Evolutionary conservation across 2,888 invertebrate genomes (phyloP), one percentile per base, ranked within the genome.

Genomic region (Rotaria magnacalcarata): DNA sequence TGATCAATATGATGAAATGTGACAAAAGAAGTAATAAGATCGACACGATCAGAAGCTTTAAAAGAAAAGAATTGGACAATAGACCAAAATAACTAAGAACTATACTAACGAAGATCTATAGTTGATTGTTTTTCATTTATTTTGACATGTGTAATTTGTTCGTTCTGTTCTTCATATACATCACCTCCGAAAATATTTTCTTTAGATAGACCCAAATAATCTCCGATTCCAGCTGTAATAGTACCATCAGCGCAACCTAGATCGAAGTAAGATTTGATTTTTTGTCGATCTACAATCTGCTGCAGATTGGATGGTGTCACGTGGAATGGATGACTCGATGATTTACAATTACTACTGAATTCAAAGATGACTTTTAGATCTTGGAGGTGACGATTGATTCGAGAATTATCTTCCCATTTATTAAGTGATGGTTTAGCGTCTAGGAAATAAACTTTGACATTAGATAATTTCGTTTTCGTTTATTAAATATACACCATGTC

Each of bases 381-480:
- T 27, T n/a, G 11, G 14, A 60, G 2, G 14, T 27, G 60, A 27
- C 27, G 60, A 27, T 60, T 8, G 27, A 60, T 27, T 60, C 60
- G 60, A 60, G 60, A 60, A n/a, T n/a, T 27, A 60, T 60, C 60
- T 27, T 60, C 60, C 60, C 60, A 60, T 60, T 60, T 60, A 60
- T 27, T 7, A 8, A 60, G n/a, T 10, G 60, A 60, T 11, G 7
- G 3, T 11, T 27, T 8, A 27, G 60, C 27, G 11, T 7, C 60
- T 60, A 60, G n/a, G 27, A n/a, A 27, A 24, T 24, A 60, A 27
- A 14, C 6, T 3, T 14, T 60, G 0, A 14, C 2, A 14, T 11
- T 60, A 14, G 11, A 14, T 60, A 3, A 27, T 8, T 27, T 60
- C 27, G 27, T 60, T 27, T n/a, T 27, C 21, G 21, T 52, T 52